A percentile compares a stretch with the other conserved stretches of the same genome.
Conservation (phyloP, 2,888 invertebrate species). For the Dinocampus coccinellae region DNA sequence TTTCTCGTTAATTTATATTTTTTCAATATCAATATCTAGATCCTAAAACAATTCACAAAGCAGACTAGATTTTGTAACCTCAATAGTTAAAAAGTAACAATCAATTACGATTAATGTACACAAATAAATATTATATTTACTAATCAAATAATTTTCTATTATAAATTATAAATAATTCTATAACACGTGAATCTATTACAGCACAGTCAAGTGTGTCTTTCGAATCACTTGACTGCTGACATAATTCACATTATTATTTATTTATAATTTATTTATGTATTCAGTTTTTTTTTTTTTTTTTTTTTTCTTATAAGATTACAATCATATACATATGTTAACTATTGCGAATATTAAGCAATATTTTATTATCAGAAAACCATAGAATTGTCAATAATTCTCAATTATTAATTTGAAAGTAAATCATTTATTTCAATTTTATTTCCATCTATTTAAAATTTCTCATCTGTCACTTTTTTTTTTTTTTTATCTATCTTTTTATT, state of each 20-base stretch:
- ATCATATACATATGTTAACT: neutral
- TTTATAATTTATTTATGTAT: neutral
- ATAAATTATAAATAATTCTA: neutral
- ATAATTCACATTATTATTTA: neutral
- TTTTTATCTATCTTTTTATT: too few relatives aligned
- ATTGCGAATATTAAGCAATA: neutral
- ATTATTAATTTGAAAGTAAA: too few relatives aligned
- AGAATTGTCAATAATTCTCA: too few relatives aligned
- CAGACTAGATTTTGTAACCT: conserved; percentile 46
- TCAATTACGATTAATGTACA: neutral
- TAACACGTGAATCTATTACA: neutral
- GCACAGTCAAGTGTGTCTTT: neutral
- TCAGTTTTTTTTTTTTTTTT: neutral
- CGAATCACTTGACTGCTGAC: neutral
- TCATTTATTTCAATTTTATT: too few relatives aligned
- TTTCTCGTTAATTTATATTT: conserved; percentile 32
- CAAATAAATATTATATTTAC: neutral
- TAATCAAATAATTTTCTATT: neutral
- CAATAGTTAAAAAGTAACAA: conserved; percentile 37
- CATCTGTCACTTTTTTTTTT: too few relatives aligned
- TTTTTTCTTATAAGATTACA: neutral
- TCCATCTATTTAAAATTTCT: too few relatives aligned
- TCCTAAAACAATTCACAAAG: conserved; percentile 38
- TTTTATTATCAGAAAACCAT: neutral
- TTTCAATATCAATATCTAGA: conserved; percentile 36